Evolutionary conservation across 2,888 invertebrate species (phyloP).

Genomic region (Toxonevra muliebris): DNA sequence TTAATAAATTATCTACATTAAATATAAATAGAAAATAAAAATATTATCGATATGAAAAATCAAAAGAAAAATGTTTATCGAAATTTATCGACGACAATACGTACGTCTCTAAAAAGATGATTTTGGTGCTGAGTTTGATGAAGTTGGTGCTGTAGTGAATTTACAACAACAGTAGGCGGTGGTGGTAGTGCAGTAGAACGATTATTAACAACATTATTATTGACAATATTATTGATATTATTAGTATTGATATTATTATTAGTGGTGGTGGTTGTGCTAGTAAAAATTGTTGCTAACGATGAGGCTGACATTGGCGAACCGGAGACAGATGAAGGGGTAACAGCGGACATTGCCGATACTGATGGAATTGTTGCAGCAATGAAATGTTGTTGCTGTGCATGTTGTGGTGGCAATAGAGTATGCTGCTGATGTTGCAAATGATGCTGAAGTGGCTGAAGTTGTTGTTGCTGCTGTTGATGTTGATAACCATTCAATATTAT

Average conservation of each 20-base stretch:
- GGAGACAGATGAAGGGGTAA: constrained; percentile 23
- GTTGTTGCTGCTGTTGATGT: constrained; percentile 42
- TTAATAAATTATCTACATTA: too few species aligned
- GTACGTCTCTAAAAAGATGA: constrained; percentile 66
- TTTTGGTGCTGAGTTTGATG: constrained; percentile 65
- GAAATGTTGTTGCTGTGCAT: constrained; percentile 34
- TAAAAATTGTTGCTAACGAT: constrained; percentile 45
- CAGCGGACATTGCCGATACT: constrained; percentile 32
- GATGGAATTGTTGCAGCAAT: constrained; percentile 25
- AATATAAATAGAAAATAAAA: too few species aligned
- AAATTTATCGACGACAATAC: constrained; percentile 51
- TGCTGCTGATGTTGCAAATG: constrained; percentile 34
- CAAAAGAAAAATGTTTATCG: constrained; percentile 6
- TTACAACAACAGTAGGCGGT: constrained; percentile 63
- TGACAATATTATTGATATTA: constrained; percentile 44
- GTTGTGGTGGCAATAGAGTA: constrained; percentile 20
- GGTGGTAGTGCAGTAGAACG: constrained; percentile 47
- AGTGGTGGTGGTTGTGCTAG: constrained; percentile 44
- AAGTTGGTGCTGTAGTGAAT: constrained; percentile 65
- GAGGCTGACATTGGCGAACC: constrained; percentile 17
- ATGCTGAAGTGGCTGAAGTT: constrained; percentile 32
- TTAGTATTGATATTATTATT: constrained; percentile 41
- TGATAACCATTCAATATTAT: constrained; percentile 52
- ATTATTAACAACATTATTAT: constrained; percentile 43
- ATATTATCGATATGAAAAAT: too few species aligned